phyloP scores from a whole-genome alignment of 1,140 invertebrate genomes.

The Nixonia krombeini region DNA sequence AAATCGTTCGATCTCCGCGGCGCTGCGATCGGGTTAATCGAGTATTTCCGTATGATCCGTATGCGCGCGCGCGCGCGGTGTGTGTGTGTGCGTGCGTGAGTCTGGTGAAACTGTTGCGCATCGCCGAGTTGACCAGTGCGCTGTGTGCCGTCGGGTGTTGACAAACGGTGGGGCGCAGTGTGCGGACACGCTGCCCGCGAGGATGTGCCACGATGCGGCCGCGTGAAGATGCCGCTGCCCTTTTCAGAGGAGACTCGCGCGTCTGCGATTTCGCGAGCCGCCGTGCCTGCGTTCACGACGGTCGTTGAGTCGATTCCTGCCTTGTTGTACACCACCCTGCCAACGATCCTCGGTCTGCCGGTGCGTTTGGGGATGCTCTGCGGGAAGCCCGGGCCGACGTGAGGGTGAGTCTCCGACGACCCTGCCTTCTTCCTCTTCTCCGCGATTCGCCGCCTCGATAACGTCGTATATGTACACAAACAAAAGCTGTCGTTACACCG shows the following conservation, averaged over 20 bases:
- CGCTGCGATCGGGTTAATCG: too few species aligned
- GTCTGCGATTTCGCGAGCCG: neutral
- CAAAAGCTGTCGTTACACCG: too few species aligned
- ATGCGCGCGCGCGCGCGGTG: too few species aligned
- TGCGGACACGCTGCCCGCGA: neutral
- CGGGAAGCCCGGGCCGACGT: neutral
- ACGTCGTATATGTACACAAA: neutral
- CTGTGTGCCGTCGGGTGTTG: neutral
- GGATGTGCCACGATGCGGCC: too few species aligned
- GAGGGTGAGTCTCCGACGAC: neutral
- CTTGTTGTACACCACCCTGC: too few species aligned
- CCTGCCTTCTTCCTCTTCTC: too few species aligned
- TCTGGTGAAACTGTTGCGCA: constrained; percentile 3
- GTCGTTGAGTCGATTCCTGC: too few species aligned
- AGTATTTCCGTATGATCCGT: too few species aligned
- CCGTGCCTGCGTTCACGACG: neutral
- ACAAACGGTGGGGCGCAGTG: neutral
- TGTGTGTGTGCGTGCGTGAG: neutral
- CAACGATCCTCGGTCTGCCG: too few species aligned
- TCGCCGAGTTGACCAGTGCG: neutral
- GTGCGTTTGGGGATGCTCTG: neutral
- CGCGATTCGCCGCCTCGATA: neutral
- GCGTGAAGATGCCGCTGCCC: neutral
- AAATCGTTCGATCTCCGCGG: too few species aligned
- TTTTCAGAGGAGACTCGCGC: neutral